phyloP scores from a whole-genome alignment of 1,140 invertebrate species.

The Drosophila malerkotliana region DNA sequence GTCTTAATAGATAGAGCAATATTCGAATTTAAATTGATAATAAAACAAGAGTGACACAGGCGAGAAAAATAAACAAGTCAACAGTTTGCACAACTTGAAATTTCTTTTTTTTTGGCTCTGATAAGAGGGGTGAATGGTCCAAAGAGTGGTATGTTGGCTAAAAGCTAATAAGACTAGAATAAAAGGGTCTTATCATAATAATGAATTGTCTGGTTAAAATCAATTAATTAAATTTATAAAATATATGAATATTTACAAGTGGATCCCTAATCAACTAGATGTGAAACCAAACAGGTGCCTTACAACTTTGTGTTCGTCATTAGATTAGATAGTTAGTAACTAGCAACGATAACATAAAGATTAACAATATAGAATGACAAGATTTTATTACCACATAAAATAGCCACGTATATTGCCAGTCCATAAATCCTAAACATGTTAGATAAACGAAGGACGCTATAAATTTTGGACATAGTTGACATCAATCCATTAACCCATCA shows the following conservation, averaged over 20 bases:
- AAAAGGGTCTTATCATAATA: neutral
- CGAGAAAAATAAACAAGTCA: constrained; percentile 30
- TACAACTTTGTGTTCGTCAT: neutral
- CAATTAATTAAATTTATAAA: neutral
- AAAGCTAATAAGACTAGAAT: too few relatives aligned
- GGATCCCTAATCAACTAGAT: too few relatives aligned
- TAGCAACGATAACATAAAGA: neutral
- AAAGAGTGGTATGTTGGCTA: constrained; percentile 1
- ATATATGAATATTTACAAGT: neutral
- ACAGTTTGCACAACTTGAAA: constrained; percentile 48
- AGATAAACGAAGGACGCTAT: neutral
- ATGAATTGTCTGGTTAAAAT: neutral
- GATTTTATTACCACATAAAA: neutral
- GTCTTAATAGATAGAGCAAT: constrained; percentile 79
- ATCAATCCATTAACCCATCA: neutral
- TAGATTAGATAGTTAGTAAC: neutral
- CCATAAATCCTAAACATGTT: constrained; percentile 8
- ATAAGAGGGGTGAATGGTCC: constrained; percentile 4
- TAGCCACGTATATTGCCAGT: too few relatives aligned
- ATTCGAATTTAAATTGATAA: constrained; percentile 82
- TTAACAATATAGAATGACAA: neutral
- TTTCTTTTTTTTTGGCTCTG: constrained; percentile 28
- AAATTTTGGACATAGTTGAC: neutral
- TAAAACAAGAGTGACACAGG: constrained; percentile 58
- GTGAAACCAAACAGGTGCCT: neutral